Evolutionary conservation across 2,113 vertebrate species (phyloP), one percentile per base, ranked within the genome.

Genomic region (Neolamprologus cancellatus): DNA sequence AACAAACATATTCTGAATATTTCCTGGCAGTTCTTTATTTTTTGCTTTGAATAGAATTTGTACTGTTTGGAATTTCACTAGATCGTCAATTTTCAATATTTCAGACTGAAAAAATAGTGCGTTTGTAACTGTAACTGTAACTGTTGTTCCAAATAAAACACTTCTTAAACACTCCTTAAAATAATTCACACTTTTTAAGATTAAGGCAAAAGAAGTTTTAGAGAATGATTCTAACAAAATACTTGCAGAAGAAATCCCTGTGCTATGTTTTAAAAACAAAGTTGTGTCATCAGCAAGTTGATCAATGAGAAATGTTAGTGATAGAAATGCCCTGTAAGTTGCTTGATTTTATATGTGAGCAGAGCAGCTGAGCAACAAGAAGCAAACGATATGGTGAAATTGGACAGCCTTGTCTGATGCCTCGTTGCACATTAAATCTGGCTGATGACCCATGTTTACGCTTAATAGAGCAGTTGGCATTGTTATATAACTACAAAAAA

Each of bases 1-100:
- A 41, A 41, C n/a, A 41, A 41, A 2, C 12, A 44, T 44, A 44
- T 12, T 44, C 41, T 44, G 13, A 14, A 14, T 44, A 44, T 44
- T 44, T 14, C 13, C 3, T 44, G 13, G 5, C 1, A 44, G 41
- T 0, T 0, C 13, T 14, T 44, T 44, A 14, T 44, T 44, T 44
- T 44, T 44, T 44, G 41, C 41, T 44, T 44, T 44, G 41, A 44
- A 44, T 44, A 44, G 13, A 44, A 44, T 44, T 44, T 44, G 41
- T 7, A 13, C 13, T 15, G 41, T 44, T 44, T 44, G 41, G 41
- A 44, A 44, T 44, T 44, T 44, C 6, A 44, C 41, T 44, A 44
- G 41, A 15, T 44, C 0, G 1, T 44, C 13, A 7, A 44, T 44
- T 44, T 44, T 44, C 13, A 44, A 4, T 44, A 44, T 44, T 44